Percentiles rank a stretch among this genome's conserved stretches.
phyloP scores from a whole-genome alignment of 2,797 vertebrate species.

The Pseudopleuronectes americanus region DNA sequence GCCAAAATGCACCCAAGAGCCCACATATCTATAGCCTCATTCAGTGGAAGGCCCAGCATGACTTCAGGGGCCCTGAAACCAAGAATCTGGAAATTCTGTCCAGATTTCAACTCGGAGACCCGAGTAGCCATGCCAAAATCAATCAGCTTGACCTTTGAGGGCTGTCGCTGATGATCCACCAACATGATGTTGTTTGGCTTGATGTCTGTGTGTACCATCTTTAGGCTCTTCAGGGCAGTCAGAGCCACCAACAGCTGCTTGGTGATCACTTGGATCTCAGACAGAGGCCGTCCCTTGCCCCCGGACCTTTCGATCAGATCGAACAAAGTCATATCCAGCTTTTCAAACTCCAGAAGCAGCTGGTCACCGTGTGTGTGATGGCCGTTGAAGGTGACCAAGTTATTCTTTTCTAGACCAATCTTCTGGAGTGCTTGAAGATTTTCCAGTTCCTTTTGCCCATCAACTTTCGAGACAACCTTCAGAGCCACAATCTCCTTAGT shows the following conservation, averaged over 20 bases:
- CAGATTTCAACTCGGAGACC: too few relatives aligned
- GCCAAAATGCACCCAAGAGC: not conserved
- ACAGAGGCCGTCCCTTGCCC: not conserved
- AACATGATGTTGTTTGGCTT: too few relatives aligned
- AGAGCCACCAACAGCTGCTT: conserved; percentile 36
- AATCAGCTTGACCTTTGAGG: too few relatives aligned
- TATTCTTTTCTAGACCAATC: not conserved
- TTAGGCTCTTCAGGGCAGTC: not conserved
- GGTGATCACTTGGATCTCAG: conserved; percentile 6
- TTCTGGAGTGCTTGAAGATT: not conserved
- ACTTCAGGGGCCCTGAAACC: not conserved
- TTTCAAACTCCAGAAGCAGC: conserved; percentile 15
- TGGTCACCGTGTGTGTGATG: not conserved
- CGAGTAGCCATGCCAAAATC: too few relatives aligned
- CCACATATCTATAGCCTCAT: not conserved
- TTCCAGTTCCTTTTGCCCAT: not conserved
- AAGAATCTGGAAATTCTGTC: too few relatives aligned
- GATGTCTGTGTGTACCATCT: not conserved
- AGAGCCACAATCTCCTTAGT: not conserved
- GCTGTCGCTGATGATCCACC: too few relatives aligned
- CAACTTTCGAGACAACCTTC: not conserved
- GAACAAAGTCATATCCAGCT: conserved; percentile 4
- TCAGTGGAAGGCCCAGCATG: conserved; percentile 1
- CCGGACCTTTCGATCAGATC: not conserved
- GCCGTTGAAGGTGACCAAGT: conserved; percentile 4